Percentiles rank a stretch among this genome's conserved stretches.
phyloP scores from a whole-genome alignment of 2,113 vertebrate species.

The Orthochromis indermauri region DNA sequence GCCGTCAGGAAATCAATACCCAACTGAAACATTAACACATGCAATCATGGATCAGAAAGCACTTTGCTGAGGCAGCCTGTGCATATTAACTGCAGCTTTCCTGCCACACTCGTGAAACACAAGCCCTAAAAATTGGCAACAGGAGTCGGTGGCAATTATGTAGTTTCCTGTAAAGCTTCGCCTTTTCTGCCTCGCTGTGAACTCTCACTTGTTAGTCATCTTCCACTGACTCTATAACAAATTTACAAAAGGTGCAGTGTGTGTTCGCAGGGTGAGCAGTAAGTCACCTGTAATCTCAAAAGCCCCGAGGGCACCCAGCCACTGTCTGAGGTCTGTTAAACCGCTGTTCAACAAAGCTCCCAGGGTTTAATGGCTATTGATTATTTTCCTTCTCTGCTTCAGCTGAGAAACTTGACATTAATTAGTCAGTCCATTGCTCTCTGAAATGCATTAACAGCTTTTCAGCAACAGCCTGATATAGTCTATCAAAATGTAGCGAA shows the following conservation, averaged over 20 bases:
- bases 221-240: background rate
- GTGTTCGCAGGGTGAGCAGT: slow-evolving; percentile 28
- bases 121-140: slow-evolving; percentile 47
- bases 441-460: slow-evolving; percentile 47
- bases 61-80: slow-evolving; percentile 77
- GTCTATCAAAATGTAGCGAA: slow-evolving; percentile 11
- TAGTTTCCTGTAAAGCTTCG: slow-evolving; percentile 15
- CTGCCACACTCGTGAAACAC: slow-evolving; percentile 66
- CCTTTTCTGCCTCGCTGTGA: background rate
- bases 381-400: slow-evolving; percentile 51
- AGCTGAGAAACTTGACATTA: slow-evolving; percentile 61
- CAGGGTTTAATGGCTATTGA: slow-evolving; percentile 63
- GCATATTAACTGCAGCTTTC: slow-evolving; percentile 77
- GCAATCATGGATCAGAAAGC: slow-evolving; percentile 85
- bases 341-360: slow-evolving; percentile 50
- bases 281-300: slow-evolving; percentile 67
- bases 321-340: slow-evolving; percentile 57
- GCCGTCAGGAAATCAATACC: slow-evolving; percentile 86
- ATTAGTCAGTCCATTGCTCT: slow-evolving; percentile 42
- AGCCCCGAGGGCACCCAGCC: slow-evolving; percentile 44
- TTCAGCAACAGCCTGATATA: slow-evolving; percentile 23
- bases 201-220: slow-evolving; percentile 20
- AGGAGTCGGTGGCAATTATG: slow-evolving; percentile 54
- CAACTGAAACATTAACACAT: slow-evolving; percentile 89
- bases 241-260: slow-evolving; percentile 28